Evolutionary conservation across 2,888 invertebrate genomes (phyloP).

Genomic region (Dryadula phaetusa): DNA sequence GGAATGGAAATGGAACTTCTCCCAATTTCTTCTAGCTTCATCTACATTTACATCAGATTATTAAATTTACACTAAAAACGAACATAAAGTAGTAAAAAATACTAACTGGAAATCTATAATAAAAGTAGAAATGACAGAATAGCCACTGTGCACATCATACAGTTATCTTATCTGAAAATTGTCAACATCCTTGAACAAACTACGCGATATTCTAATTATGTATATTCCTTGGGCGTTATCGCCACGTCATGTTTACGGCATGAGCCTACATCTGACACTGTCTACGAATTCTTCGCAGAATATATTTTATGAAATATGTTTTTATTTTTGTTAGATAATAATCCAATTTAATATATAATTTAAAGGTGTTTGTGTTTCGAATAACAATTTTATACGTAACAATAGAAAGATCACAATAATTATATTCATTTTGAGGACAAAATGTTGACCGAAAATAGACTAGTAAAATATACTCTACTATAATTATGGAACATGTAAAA

Average conservation of each 20-base stretch:
- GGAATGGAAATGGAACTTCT: too few relatives aligned
- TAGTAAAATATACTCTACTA: too few relatives aligned
- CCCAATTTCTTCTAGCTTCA: too few relatives aligned
- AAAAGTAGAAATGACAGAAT: neutral
- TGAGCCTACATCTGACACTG: slow-evolving; percentile 2
- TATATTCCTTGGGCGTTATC: slow-evolving; percentile 11
- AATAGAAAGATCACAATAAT: too few relatives aligned
- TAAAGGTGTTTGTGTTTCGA: too few relatives aligned
- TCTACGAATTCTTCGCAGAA: neutral
- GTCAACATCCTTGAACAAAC: neutral
- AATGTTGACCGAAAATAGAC: too few relatives aligned
- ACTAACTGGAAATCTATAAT: neutral
- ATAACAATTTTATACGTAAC: too few relatives aligned
- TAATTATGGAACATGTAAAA: too few relatives aligned
- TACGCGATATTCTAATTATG: slow-evolving; percentile 5
- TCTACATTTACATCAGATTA: too few relatives aligned
- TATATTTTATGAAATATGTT: neutral
- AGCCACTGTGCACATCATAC: neutral
- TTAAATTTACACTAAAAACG: neutral
- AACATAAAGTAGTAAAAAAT: neutral
- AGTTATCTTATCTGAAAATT: slow-evolving; percentile 5
- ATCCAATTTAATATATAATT: neutral
- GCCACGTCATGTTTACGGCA: slow-evolving; percentile 8
- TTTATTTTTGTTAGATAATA: neutral
- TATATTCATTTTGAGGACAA: too few relatives aligned